Evolutionary conservation across 2,888 invertebrate genomes (phyloP), one percentile per base, ranked within the genome.

Genomic region (Megastigmus dorsalis): DNA sequence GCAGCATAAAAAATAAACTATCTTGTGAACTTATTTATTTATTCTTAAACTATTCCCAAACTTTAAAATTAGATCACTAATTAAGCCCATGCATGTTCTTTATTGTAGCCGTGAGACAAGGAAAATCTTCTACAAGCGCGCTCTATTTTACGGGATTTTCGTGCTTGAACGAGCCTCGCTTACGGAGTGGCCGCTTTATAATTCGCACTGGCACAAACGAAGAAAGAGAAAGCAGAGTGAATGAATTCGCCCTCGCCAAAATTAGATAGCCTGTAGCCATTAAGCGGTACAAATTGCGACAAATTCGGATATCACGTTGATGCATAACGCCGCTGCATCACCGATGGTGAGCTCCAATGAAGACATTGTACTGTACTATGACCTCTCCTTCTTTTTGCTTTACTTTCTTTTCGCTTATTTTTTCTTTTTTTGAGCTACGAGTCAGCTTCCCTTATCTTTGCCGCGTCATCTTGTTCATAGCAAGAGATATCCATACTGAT

Each of bases 271-370:
- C 70, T 78, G 77, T 72, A 66, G 74, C 76, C 77, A 79, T 81
- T 83, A 81, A 78, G 78, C 79, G 78, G 79, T 81, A 82, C 82
- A 81, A 83, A 84, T 84, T 82, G 77, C 83, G 81, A 84, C 83
- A 84, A 84, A 83, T 84, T 84, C 81, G 80, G 80, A 82, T 81
- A 83, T 80, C 82, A 80, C 68, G 79, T 82, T 83, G 84, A 84
- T 81, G 79, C 81, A 81, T 83, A 78, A 80, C 79, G 63, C 74
- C 81, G 72, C 79, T 82, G 77, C 77, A 81, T 84, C 82, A 84
- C 79, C 80, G 82, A 77, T 77, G 55, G 75, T 65, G 79, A n/a
- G n/a, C n/a, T n/a, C n/a, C 73, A 80, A 82, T 79, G 81, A 80
- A 82, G 80, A 81, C 77, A 80, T 82, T 77, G 78, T n/a, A n/a